Percentiles rank a stretch among this genome's conserved stretches.
Evolutionary conservation across 23 tunicate species (phyloP).

Genomic region (Clavelina lepadiformis): DNA sequence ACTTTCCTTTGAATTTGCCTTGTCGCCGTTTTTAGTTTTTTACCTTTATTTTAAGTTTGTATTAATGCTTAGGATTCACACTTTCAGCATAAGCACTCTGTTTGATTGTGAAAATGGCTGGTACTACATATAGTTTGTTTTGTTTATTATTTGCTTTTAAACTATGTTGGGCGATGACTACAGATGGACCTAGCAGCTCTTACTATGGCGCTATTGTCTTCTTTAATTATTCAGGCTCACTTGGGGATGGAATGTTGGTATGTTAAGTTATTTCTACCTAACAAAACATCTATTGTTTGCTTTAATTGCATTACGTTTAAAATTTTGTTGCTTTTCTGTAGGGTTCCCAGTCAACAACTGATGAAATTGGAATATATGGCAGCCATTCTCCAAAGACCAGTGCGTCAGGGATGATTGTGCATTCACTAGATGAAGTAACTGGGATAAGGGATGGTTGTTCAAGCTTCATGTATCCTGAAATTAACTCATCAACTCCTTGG

Average conservation of each 20-base stretch:
- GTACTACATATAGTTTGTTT: no score
- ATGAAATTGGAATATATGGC: constrained; percentile 48
- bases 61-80: no score
- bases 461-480: neutral
- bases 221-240: constrained; percentile 6
- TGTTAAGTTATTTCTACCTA: no score
- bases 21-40: no score
- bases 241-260: no score
- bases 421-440: constrained; percentile 9
- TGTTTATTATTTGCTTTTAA: no score
- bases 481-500: constrained; percentile 23
- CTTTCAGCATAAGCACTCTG: no score
- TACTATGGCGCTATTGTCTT: constrained; percentile 25
- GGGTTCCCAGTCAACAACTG: constrained; percentile 7
- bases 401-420: constrained; percentile 42
- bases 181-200: constrained; percentile 4
- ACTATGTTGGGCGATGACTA: constrained; percentile 3
- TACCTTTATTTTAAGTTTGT: no score
- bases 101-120: no score
- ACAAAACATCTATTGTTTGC: neutral
- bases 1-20: no score
- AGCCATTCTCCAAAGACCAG: constrained; percentile 37
- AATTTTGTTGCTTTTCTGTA: neutral
- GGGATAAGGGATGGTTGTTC: constrained; percentile 34
- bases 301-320: neutral